Evolutionary conservation across 2,113 vertebrate species (phyloP).

Genomic region (Equus quagga): DNA sequence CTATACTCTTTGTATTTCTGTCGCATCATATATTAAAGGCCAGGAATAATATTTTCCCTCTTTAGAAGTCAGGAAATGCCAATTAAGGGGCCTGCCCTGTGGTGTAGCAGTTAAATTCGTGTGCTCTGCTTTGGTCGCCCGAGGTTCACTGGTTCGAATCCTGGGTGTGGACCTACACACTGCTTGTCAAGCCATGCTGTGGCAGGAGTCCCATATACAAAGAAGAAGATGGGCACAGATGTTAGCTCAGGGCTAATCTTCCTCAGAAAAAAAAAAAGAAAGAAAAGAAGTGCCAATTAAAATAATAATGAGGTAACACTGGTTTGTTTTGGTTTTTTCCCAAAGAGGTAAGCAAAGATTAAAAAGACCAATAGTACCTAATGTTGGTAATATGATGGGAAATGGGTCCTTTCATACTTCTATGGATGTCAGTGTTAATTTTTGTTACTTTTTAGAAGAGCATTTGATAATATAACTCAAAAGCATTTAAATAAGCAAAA

Average conservation of each 20-base stretch:
- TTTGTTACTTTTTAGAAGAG: conserved; percentile 13
- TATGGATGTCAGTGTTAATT: background rate
- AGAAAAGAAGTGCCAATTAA: background rate
- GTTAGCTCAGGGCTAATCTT: too few species aligned
- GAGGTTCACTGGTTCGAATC: too few species aligned
- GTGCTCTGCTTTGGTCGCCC: too few species aligned
- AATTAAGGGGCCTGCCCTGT: background rate
- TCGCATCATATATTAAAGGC: background rate
- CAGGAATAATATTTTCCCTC: background rate
- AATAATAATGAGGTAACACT: background rate
- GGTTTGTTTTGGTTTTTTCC: background rate
- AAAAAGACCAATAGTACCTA: background rate
- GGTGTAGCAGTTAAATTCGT: too few species aligned
- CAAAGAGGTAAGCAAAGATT: background rate
- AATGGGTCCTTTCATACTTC: background rate
- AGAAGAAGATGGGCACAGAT: too few species aligned
- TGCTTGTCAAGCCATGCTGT: too few species aligned
- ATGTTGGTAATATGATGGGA: background rate
- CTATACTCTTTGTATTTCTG: background rate
- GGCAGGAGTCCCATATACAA: too few species aligned
- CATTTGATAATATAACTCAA: conserved; percentile 40
- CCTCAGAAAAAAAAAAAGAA: too few species aligned
- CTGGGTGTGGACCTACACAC: too few species aligned
- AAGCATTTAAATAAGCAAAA: conserved; percentile 1
- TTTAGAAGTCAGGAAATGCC: conserved; percentile 39